A percentile compares a stretch with the other conserved stretches of the same genome.
Conservation (phyloP, 2,113 vertebrate species). For the Alethe castanea region DNA sequence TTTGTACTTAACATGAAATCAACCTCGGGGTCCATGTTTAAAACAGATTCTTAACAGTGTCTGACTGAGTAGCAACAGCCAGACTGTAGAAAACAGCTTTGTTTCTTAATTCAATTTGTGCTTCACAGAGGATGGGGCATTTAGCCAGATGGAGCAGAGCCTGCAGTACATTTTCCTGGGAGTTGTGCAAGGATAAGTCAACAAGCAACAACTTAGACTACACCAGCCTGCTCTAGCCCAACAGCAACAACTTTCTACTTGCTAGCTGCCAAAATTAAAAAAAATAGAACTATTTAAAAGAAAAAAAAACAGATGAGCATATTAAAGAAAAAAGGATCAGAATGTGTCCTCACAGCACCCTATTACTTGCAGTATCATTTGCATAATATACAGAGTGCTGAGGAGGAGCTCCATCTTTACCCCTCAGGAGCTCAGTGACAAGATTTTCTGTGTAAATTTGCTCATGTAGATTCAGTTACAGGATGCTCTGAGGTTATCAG, state of each 20-base stretch:
- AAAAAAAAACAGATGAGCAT: not conserved
- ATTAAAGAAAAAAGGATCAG: not conserved
- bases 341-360: not conserved
- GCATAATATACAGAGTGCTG: not conserved
- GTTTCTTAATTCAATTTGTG: conserved; percentile 16
- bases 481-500: not conserved
- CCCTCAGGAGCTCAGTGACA: not conserved
- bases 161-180: not conserved
- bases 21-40: not conserved
- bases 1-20: not conserved
- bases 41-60: not conserved
- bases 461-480: not conserved
- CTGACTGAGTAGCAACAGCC: not conserved
- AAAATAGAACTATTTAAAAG: not conserved
- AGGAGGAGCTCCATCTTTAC: not conserved
- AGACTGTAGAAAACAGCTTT: conserved; percentile 17
- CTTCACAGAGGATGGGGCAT: not conserved
- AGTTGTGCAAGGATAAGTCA: conserved; percentile 22
- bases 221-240: not conserved
- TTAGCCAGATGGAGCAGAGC: conserved; percentile 31
- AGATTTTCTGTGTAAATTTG: not conserved
- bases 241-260: not conserved
- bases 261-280: not conserved
- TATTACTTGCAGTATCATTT: not conserved
- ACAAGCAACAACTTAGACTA: conserved; percentile 20